phyloP scores from a whole-genome alignment of 2,113 vertebrate species.

The Sylvia atricapilla region DNA sequence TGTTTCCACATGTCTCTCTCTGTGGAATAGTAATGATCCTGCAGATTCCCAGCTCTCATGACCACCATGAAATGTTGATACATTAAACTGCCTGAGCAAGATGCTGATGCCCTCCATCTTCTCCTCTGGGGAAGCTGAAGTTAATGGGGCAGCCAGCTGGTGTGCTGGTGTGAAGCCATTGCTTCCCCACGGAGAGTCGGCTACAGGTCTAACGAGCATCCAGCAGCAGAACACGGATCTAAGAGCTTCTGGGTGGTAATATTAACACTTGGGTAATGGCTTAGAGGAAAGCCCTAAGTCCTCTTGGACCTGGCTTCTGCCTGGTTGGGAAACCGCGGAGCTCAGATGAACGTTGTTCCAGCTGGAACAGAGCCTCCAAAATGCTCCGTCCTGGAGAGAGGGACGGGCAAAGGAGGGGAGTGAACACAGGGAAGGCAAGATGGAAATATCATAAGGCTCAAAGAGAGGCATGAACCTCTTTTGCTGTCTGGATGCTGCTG shows the following conservation, averaged over 20 bases:
- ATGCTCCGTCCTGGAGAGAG: background rate
- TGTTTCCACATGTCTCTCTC: background rate
- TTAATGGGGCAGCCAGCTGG: conserved; percentile 44
- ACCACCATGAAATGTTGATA: conserved; percentile 24
- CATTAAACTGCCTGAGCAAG: background rate
- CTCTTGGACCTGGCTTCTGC: conserved; percentile 42
- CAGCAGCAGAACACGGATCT: conserved; percentile 4
- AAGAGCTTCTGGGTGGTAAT: conserved; percentile 62
- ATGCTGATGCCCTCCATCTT: conserved; percentile 16
- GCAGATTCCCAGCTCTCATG: background rate
- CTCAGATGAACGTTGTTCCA: conserved; percentile 25
- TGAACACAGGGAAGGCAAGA: background rate
- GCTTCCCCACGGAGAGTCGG: conserved; percentile 22
- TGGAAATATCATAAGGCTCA: background rate
- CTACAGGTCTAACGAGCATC: background rate
- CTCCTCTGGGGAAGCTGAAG: background rate
- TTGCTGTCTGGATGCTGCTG: background rate
- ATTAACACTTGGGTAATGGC: conserved; percentile 51
- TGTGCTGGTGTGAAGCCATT: conserved; percentile 57
- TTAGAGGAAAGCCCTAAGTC: conserved; percentile 51
- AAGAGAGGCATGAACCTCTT: background rate
- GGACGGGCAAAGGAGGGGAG: background rate
- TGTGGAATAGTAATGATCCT: conserved; percentile 16
- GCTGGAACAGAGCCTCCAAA: background rate
- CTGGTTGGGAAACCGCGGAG: background rate